These are phyloP conservation scores for Equus quagga DNA, from an alignment of 2,113 vertebrate genomes.

Conservation along the genomic window DNA sequence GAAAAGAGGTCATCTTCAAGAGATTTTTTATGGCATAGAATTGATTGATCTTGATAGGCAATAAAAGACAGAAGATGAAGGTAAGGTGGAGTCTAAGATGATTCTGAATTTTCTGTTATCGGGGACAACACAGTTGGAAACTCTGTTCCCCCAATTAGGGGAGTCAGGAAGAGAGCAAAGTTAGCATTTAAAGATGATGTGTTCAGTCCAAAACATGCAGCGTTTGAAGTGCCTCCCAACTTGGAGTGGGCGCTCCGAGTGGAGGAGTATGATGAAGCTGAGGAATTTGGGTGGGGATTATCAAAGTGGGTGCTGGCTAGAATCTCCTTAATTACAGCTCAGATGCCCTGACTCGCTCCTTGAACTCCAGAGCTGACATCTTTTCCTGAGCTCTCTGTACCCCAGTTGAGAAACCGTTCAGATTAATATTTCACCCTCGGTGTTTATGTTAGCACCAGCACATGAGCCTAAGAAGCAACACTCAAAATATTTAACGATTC, in stretches of 20 bases:
- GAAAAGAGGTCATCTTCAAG: background rate
- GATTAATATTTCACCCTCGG: background rate
- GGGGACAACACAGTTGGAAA: background rate
- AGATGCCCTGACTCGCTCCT: background rate
- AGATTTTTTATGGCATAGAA: background rate
- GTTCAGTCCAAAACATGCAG: background rate
- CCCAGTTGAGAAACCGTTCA: background rate
- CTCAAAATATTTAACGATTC: background rate
- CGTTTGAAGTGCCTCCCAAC: too few species aligned
- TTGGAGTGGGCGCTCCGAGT: background rate
- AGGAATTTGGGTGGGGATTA: background rate
- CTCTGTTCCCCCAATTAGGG: background rate
- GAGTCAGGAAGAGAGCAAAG: background rate
- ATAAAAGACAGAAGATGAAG: background rate
- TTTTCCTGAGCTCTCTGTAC: background rate
- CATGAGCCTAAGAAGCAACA: background rate
- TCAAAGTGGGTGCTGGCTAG: background rate
- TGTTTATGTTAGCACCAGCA: background rate
- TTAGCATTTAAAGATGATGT: background rate
- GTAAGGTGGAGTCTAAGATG: background rate
- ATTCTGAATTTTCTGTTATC: constrained; percentile 5
- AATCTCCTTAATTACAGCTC: background rate
- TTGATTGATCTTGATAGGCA: background rate
- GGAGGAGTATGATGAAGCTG: background rate
- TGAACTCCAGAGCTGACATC: background rate